Evolutionary conservation across 2,888 invertebrate species (phyloP).

Genomic region (Thysanoteuthis rhombus): DNA sequence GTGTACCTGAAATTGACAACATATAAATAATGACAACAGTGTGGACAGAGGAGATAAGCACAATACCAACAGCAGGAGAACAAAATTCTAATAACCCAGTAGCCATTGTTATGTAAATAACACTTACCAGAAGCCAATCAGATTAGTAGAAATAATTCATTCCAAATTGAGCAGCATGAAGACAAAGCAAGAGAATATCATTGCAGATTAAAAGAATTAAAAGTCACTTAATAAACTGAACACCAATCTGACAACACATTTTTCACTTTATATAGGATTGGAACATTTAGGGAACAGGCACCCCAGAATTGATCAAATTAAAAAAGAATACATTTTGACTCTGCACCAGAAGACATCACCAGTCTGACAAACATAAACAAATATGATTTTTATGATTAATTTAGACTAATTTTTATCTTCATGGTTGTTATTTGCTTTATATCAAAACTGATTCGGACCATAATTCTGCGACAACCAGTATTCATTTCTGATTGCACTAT

Average conservation of each 20-base stretch:
- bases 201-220: not conserved
- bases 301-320: not conserved
- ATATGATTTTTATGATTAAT: no score
- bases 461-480: no score
- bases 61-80: not conserved
- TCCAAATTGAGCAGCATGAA: not conserved
- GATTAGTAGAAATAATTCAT: conserved; percentile 24
- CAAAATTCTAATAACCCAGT: not conserved
- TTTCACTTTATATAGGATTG: not conserved
- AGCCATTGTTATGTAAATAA: not conserved
- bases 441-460: no score
- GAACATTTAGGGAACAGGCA: no score
- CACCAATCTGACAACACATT: not conserved
- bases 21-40: not conserved
- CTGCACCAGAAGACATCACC: no score
- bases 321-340: no score
- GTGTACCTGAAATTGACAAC: not conserved
- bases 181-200: conserved; percentile 14
- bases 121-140: conserved; percentile 26
- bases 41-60: not conserved
- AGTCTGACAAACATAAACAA: no score
- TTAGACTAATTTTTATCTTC: no score
- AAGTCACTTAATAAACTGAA: no score
- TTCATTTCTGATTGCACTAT: no score
- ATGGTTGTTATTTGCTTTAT: no score